A percentile compares a stretch with the other conserved stretches of the same genome.
phyloP scores from a whole-genome alignment of 1,140 invertebrate species.

The Pseudachorutes palmiensis region DNA sequence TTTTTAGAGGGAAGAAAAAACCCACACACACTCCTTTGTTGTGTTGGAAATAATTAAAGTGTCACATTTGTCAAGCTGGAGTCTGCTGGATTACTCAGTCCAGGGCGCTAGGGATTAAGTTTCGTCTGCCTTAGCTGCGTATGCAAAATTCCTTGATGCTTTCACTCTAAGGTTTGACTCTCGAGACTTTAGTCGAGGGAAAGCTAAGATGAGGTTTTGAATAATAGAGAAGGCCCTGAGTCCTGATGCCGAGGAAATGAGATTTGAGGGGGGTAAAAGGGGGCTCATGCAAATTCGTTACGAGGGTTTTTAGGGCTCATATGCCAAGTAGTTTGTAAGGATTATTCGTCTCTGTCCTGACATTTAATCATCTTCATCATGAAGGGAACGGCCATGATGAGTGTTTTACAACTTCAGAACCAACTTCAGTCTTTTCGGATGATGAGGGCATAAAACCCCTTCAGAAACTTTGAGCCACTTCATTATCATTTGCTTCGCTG shows the following conservation, averaged over 20 bases:
- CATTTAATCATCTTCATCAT: slow-evolving; percentile 11
- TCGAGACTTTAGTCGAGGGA: too few species aligned
- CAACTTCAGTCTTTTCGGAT: neutral
- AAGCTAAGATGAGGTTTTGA: neutral
- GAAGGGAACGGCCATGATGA: neutral
- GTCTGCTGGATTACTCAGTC: neutral
- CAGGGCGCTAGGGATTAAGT: neutral
- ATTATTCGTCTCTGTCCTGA: slow-evolving; percentile 9
- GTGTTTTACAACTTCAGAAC: neutral
- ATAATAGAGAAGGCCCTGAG: neutral
- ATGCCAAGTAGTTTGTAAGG: neutral
- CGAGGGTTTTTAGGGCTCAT: neutral
- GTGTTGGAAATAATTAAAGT: slow-evolving; percentile 5
- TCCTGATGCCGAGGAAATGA: neutral
- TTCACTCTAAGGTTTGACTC: too few species aligned
- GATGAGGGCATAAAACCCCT: slow-evolving; percentile 7
- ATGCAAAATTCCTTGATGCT: too few species aligned
- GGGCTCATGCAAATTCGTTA: neutral
- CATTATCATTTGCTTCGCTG: slow-evolving; percentile 6
- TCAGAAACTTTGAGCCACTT: neutral
- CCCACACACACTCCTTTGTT: neutral
- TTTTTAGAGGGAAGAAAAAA: neutral
- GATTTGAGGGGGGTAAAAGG: neutral
- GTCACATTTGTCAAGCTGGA: slow-evolving; percentile 5
- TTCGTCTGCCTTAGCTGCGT: too few species aligned